phyloP scores from a whole-genome alignment of 2,888 invertebrate genomes.

The Pandemis cinnamomeana region DNA sequence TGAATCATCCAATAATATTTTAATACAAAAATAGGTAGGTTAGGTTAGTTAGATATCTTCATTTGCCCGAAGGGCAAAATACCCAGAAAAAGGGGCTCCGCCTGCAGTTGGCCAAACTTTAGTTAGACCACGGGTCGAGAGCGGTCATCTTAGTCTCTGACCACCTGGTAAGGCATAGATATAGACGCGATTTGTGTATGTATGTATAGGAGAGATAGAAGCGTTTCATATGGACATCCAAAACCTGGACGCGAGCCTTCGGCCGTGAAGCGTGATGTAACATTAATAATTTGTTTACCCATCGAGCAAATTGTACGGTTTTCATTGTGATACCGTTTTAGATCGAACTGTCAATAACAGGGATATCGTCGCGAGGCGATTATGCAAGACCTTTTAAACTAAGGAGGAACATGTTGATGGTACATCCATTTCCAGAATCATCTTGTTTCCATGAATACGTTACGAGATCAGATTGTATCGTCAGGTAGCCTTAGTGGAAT shows the following conservation, averaged over 20 bases:
- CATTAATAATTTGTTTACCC: neutral
- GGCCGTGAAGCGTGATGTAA: neutral
- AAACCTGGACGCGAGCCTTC: neutral
- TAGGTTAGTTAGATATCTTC: too few species aligned
- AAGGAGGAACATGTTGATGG: neutral
- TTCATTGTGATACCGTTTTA: neutral
- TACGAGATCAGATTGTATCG: neutral
- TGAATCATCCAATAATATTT: too few species aligned
- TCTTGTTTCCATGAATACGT: neutral
- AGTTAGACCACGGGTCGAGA: too few species aligned
- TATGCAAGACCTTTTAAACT: neutral
- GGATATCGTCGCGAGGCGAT: neutral
- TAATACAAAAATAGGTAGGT: too few species aligned
- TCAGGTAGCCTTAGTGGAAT: too few species aligned
- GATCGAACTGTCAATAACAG: constrained; percentile 7
- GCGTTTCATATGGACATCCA: neutral
- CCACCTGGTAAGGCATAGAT: too few species aligned
- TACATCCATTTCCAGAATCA: neutral
- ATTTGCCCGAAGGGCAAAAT: too few species aligned
- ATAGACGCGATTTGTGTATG: too few species aligned
- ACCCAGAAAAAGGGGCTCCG: too few species aligned
- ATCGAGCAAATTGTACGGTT: neutral
- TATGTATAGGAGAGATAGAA: neutral
- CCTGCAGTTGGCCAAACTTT: too few species aligned
- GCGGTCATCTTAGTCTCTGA: too few species aligned